Conservation (phyloP, 2,797 vertebrate genomes). For the Gobionotothen gibberifrons region DNA sequence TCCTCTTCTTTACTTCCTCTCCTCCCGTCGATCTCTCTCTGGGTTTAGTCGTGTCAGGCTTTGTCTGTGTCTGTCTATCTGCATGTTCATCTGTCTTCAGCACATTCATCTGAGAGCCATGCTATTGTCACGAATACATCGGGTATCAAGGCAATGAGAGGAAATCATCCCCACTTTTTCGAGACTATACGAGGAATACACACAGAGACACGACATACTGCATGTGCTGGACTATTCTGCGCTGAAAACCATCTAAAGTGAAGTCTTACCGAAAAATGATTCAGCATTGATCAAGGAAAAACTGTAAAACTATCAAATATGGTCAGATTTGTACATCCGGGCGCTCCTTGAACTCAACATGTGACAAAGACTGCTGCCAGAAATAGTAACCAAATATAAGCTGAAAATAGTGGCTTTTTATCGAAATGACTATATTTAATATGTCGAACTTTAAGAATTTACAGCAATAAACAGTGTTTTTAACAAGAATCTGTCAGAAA, state of each 20-base stretch:
- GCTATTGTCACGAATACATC: conserved; percentile 54
- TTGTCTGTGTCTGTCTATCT: conserved; percentile 67
- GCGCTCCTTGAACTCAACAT: no score
- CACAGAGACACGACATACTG: conserved; percentile 18
- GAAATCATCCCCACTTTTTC: conserved; percentile 45
- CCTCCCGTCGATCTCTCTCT: conserved; percentile 60
- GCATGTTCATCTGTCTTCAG: conserved; percentile 65
- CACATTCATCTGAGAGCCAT: conserved; percentile 53
- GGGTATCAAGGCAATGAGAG: conserved; percentile 64
- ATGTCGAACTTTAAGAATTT: no score
- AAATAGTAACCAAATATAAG: no score
- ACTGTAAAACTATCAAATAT: no score
- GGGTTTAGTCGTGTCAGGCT: conserved; percentile 67
- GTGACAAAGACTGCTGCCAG: no score
- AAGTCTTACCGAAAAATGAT: conserved; percentile 18
- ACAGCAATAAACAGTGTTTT: no score
- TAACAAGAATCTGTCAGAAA: no score
- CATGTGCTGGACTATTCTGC: conserved; percentile 46
- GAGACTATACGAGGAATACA: conserved; percentile 43
- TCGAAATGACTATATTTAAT: no score
- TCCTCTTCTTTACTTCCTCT: conserved; percentile 60
- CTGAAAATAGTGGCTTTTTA: no score
- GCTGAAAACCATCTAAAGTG: conserved; percentile 26
- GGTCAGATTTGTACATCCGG: no score
- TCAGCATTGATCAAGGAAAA: no score